A percentile compares a stretch with the other conserved stretches of the same genome.
phyloP scores from a whole-genome alignment of 1,140 invertebrate species.

The Drosophila tani region DNA sequence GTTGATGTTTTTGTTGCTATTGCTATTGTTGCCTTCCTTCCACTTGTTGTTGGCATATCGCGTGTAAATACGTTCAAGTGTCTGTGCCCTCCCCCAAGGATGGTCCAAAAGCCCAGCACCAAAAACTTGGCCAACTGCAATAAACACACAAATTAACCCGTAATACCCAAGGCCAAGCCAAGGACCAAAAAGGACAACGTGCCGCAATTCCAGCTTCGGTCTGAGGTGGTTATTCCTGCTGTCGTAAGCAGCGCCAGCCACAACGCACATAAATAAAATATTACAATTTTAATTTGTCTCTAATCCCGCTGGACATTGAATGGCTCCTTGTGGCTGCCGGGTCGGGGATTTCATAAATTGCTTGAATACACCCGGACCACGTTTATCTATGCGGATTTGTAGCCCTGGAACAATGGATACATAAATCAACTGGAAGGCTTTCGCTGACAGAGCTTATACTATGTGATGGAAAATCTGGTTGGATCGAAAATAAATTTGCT shows the following conservation, averaged over 20 bases:
- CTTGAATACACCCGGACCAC: constrained; percentile 42
- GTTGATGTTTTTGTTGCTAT: constrained; percentile 6
- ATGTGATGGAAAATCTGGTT: constrained; percentile 12
- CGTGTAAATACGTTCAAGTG: constrained; percentile 81
- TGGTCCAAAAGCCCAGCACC: constrained; percentile 40
- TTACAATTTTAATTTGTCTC: constrained; percentile 84
- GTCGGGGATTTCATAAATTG: constrained; percentile 66
- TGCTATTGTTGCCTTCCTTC: constrained; percentile 15
- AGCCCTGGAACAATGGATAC: constrained; percentile 34
- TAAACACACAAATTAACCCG: constrained; percentile 84
- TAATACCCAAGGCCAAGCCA: constrained; percentile 70
- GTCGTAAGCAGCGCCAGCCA: constrained; percentile 29
- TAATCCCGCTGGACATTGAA: constrained; percentile 72
- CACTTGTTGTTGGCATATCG: constrained; percentile 57
- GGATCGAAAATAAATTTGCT: constrained; percentile 6
- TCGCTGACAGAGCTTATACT: constrained; percentile 55
- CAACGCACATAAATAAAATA: constrained; percentile 80
- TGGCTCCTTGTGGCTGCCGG: constrained; percentile 41
- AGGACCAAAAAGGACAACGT: constrained; percentile 69
- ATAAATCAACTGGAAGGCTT: constrained; percentile 67
- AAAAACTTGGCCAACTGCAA: constrained; percentile 81
- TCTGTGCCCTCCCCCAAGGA: constrained; percentile 55
- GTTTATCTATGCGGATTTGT: constrained; percentile 45
- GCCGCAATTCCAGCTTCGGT: constrained; percentile 57
- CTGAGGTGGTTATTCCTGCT: constrained; percentile 30